Evolutionary conservation across 2,797 vertebrate genomes (phyloP).

Genomic region (Enteromius thamalakanensis): DNA sequence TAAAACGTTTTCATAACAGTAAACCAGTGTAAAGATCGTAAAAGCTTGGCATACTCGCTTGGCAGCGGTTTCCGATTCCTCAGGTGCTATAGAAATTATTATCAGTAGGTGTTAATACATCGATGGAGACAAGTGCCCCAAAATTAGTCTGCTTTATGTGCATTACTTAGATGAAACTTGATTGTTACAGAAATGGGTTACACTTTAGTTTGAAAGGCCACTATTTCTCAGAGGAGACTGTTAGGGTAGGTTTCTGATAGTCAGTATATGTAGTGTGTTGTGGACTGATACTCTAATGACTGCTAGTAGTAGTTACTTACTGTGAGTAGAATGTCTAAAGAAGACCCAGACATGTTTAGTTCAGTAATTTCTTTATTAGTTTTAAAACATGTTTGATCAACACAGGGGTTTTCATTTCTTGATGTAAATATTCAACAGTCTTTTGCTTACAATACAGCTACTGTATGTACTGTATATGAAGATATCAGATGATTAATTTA

Average conservation of each 20-base stretch:
- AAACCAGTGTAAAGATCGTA: slow-evolving; percentile 44
- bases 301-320: too few relatives aligned
- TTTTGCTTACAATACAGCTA: not conserved
- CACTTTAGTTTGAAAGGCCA: too few relatives aligned
- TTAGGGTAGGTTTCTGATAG: too few relatives aligned
- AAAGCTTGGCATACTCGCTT: slow-evolving; percentile 40
- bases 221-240: too few relatives aligned
- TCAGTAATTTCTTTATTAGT: too few relatives aligned
- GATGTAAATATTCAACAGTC: not conserved
- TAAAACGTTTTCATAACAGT: slow-evolving; percentile 52
- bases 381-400: too few relatives aligned
- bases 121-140: not conserved
- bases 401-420: not conserved
- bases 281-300: too few relatives aligned
- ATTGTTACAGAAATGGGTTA: not conserved
- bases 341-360: too few relatives aligned
- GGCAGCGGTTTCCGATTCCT: slow-evolving; percentile 8
- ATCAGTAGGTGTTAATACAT: slow-evolving; percentile 35
- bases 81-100: slow-evolving; percentile 23
- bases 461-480: too few relatives aligned
- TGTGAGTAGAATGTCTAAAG: too few relatives aligned
- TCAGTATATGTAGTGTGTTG: too few relatives aligned
- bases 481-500: not conserved
- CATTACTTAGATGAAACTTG: not conserved
- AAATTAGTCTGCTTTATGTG: not conserved